These are phyloP conservation scores for Oxycera nigricornis DNA, from an alignment of 2,888 invertebrate genomes.

Conservation along the genomic window DNA sequence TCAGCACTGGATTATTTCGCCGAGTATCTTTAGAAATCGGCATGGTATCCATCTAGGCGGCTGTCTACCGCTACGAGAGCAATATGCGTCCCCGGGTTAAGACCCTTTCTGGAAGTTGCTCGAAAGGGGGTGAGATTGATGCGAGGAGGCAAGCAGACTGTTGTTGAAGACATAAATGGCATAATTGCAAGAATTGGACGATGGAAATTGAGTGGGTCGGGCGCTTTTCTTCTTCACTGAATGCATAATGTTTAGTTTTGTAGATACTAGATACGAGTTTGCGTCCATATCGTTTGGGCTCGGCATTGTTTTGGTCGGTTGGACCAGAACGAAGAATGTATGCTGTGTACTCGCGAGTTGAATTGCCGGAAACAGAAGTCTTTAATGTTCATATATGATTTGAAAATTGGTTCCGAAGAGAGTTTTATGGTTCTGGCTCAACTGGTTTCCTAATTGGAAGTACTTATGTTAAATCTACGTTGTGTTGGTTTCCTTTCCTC, in stretches of 20 bases:
- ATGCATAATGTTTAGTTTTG: neutral
- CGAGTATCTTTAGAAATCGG: slow-evolving; percentile 11
- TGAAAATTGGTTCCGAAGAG: neutral
- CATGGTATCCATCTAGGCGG: neutral
- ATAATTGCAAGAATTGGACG: slow-evolving; percentile 32
- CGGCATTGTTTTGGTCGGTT: slow-evolving; percentile 25
- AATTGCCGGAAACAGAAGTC: slow-evolving; percentile 7
- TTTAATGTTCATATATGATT: neutral
- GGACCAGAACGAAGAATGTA: slow-evolving; percentile 24
- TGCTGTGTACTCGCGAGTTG: neutral
- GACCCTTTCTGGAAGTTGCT: neutral
- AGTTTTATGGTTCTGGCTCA: neutral
- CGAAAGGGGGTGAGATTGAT: neutral
- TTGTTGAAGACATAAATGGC: slow-evolving; percentile 18
- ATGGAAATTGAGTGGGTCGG: slow-evolving; percentile 22
- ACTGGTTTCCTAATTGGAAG: neutral
- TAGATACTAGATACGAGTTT: neutral
- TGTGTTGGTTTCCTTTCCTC: too few species aligned
- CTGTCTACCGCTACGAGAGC: neutral
- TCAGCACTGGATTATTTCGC: slow-evolving; percentile 15
- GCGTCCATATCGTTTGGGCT: neutral
- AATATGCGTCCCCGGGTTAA: neutral
- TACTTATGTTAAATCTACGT: neutral
- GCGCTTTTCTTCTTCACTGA: neutral
- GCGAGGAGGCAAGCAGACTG: slow-evolving; percentile 4